Evolutionary conservation across 2,888 invertebrate genomes (phyloP), one percentile per base, ranked within the genome.

Genomic region (Caenorhabditis drosophilae): DNA sequence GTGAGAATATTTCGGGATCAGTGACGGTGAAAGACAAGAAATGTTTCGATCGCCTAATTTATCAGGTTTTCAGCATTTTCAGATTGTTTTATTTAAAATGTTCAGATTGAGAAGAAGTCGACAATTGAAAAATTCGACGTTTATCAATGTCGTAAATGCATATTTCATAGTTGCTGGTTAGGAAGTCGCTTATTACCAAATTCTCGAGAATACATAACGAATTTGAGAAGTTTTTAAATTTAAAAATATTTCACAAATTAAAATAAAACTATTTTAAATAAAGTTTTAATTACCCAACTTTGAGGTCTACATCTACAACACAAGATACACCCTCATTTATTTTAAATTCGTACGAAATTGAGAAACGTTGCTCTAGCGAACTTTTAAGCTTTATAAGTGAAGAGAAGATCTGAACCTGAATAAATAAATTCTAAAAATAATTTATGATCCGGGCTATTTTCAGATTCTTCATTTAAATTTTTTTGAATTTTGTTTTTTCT

Each of bases 131-230:
- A 81, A 57, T 78, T 74, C 66, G 82, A 82, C 51, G 82, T 82
- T 4, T 61, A 75, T 35, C 82, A 82, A 42, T 82, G 82, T 44
- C 73, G 82, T 23, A 80, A 79, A 44, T 82, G 82, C 60, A 71
- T 82, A 31, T 81, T 82, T 59, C 82, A 82, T 45, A 77, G 77
- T 36, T 82, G 82, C 46, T 82, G 82, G 82, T 66, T 82, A 15
- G 82, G 82, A 26, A 73, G 74, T 25, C 62, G 82, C 1, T 47
- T 75, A 16, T 63, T 82, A 7, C 79, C 78, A 9, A 66, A 74
- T 42, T 71, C 79, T 18, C 53, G 82, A 38, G 77, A 79, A 25
- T 82, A 82, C 60, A 58, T 80, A 23, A 82, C 82, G 15, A 82
- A 82, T 70, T 66, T 82, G 31, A 63, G 81, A 27, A 73, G 73